Percentiles rank a stretch among this genome's conserved stretches.
Evolutionary conservation across 2,797 vertebrate species (phyloP).

Genomic region (Enteromius argenteus): DNA sequence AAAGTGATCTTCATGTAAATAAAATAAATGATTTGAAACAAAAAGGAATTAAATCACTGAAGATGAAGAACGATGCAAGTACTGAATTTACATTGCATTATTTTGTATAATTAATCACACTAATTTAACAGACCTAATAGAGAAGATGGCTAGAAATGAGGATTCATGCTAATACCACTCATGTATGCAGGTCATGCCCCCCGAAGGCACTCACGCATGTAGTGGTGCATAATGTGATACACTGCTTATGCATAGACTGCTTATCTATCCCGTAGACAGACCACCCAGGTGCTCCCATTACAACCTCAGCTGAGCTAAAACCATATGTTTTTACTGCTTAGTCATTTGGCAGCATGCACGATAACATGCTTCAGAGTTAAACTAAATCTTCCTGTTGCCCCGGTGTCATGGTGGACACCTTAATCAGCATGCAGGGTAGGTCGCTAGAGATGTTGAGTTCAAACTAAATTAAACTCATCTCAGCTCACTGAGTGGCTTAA

Average conservation of each 20-base stretch:
- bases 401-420: constrained; percentile 4
- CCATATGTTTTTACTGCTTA: constrained; percentile 11
- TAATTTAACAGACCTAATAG: not conserved
- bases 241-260: not conserved
- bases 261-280: not conserved
- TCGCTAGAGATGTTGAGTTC: constrained; percentile 29
- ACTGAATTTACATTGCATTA: not conserved
- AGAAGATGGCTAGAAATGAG: not conserved
- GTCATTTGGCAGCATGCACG: not conserved
- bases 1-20: not conserved
- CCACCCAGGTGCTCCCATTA: constrained; percentile 3
- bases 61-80: not conserved
- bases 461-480: constrained; percentile 49
- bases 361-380: constrained; percentile 11
- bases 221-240: constrained; percentile 26
- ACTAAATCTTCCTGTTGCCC: constrained; percentile 21
- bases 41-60: not conserved
- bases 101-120: not conserved
- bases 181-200: constrained; percentile 38
- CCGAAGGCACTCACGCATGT: constrained; percentile 37
- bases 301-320: constrained; percentile 12
- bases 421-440: constrained; percentile 23
- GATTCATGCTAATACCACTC: constrained; percentile 20
- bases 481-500: constrained; percentile 40
- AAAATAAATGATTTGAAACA: not conserved